A percentile compares a stretch with the other conserved stretches of the same genome.
These are phyloP conservation scores for Buteo buteo DNA, from an alignment of 2,113 vertebrate species.

Conservation along the genomic window DNA sequence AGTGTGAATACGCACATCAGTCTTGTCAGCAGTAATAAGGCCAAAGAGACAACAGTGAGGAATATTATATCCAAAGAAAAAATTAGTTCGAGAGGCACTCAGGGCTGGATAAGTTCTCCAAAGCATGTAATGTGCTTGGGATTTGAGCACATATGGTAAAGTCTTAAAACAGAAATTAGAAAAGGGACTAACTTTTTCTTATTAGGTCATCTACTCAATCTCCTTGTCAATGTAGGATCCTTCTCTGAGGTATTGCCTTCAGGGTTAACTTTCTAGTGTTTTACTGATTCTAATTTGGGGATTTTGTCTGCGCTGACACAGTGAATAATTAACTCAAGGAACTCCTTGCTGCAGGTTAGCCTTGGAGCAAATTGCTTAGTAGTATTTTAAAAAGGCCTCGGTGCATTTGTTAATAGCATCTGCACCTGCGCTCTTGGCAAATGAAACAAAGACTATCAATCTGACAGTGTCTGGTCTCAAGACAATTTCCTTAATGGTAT, in stretches of 20 bases:
- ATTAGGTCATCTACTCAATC: background rate
- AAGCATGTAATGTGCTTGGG: background rate
- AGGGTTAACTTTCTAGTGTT: background rate
- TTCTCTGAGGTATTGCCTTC: background rate
- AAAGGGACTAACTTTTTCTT: background rate
- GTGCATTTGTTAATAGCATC: slow-evolving; percentile 38
- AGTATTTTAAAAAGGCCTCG: background rate
- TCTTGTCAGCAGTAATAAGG: background rate
- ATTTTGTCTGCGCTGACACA: background rate
- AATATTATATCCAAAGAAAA: background rate
- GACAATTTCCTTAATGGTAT: slow-evolving; percentile 52
- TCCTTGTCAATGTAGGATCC: background rate
- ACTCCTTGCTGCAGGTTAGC: slow-evolving; percentile 25
- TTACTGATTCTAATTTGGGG: background rate
- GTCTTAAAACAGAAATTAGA: background rate
- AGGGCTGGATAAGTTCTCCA: background rate
- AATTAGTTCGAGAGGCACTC: background rate
- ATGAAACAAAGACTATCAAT: slow-evolving; percentile 11
- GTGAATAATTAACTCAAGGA: slow-evolving; percentile 25
- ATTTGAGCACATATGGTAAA: background rate
- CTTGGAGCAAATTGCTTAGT: background rate
- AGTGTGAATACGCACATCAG: background rate
- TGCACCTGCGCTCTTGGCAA: slow-evolving; percentile 5
- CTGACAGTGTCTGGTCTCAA: slow-evolving; percentile 19
- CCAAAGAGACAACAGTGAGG: background rate